phyloP scores from a whole-genome alignment of 2,113 vertebrate genomes.

The Bucco capensis region DNA sequence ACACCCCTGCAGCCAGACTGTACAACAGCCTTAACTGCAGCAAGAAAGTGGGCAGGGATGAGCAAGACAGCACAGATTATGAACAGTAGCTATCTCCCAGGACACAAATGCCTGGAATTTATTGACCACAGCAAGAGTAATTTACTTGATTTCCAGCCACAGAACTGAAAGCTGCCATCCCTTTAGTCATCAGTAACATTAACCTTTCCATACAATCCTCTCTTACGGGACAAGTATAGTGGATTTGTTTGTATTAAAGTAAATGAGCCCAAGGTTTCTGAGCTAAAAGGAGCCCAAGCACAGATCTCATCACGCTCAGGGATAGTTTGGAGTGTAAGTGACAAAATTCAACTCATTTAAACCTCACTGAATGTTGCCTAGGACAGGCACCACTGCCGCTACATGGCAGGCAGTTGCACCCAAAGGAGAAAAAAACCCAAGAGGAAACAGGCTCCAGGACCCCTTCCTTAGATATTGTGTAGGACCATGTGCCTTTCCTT shows the following conservation, averaged over 20 bases:
- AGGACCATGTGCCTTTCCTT: background rate
- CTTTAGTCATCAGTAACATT: background rate
- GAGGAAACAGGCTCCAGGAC: background rate
- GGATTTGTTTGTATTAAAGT: background rate
- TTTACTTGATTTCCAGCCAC: background rate
- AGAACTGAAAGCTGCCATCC: background rate
- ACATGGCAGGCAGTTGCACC: background rate
- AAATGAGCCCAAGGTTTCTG: background rate
- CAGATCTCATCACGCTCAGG: background rate
- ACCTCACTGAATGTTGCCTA: background rate
- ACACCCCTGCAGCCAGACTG: background rate
- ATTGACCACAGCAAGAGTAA: background rate
- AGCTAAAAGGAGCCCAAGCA: background rate
- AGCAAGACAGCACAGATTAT: background rate
- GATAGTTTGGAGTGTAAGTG: background rate
- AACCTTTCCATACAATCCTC: background rate
- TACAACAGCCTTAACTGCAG: background rate
- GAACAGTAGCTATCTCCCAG: background rate
- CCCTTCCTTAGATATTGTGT: rapidly evolving
- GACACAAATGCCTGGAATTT: background rate
- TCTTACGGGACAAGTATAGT: background rate
- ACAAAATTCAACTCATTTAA: background rate
- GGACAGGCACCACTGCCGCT: background rate
- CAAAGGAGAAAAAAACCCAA: background rate
- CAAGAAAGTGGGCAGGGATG: background rate